These are phyloP conservation scores for Pseudorectes ferrugineus DNA, from an alignment of 2,113 vertebrate species.

Conservation along the genomic window DNA sequence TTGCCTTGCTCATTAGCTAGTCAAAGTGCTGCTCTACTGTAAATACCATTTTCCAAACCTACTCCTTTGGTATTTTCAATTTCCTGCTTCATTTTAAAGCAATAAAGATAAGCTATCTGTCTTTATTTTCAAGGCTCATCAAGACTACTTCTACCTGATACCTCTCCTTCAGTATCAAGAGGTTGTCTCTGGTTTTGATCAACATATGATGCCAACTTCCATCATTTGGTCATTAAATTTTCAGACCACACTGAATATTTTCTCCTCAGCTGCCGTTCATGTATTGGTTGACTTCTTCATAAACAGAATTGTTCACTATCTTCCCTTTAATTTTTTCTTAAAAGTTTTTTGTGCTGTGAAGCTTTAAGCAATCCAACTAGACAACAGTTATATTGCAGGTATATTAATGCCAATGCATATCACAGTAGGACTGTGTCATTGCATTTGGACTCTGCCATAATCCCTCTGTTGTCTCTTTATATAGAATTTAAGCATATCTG, in stretches of 20 bases:
- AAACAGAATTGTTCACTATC: background rate
- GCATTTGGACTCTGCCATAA: background rate
- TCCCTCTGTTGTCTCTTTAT: background rate
- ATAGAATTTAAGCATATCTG: background rate
- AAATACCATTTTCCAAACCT: background rate
- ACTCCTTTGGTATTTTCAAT: background rate
- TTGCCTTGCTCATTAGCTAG: background rate
- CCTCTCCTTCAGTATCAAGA: constrained; percentile 7
- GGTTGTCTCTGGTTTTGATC: constrained; percentile 15
- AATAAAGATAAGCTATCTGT: constrained; percentile 24
- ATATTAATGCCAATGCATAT: background rate
- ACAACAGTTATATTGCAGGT: background rate
- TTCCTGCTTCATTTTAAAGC: background rate
- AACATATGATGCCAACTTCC: background rate
- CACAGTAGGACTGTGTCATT: background rate
- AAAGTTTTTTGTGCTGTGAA: background rate
- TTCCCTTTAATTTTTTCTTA: background rate
- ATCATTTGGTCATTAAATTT: background rate
- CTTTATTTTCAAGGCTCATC: constrained; percentile 37
- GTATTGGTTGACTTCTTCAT: background rate
- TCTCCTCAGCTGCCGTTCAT: background rate
- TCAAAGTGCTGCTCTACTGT: background rate
- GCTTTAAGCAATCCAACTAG: background rate
- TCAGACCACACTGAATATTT: background rate
- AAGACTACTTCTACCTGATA: constrained; percentile 12